phyloP scores from a whole-genome alignment of 1,140 invertebrate species.

The Maniola jurtina region DNA sequence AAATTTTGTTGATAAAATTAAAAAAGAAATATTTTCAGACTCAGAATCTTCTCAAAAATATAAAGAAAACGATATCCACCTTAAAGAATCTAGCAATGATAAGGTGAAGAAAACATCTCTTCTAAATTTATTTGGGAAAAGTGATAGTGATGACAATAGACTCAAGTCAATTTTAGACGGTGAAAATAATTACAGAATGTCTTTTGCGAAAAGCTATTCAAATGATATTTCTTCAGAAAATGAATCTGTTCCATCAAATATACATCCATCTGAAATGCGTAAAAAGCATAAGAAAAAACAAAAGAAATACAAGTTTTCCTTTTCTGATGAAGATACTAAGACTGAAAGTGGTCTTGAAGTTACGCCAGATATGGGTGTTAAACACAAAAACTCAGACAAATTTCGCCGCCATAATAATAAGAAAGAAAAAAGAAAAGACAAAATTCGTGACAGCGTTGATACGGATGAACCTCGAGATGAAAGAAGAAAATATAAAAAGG shows the following conservation, averaged over 20 bases:
- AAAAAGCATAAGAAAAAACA: slow-evolving; percentile 92
- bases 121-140: slow-evolving; percentile 68
- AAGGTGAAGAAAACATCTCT: slow-evolving; percentile 73
- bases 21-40: slow-evolving; percentile 72
- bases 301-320: slow-evolving; percentile 85
- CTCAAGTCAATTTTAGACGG: slow-evolving; percentile 51
- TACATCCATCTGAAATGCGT: slow-evolving; percentile 74
- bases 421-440: slow-evolving; percentile 86
- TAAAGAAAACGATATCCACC: slow-evolving; percentile 43
- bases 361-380: slow-evolving; percentile 45
- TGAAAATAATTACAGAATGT: slow-evolving; percentile 56
- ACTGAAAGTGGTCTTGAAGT: slow-evolving; percentile 46
- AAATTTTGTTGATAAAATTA: slow-evolving; percentile 52
- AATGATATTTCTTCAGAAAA: slow-evolving; percentile 80
- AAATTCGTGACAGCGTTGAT: slow-evolving; percentile 80
- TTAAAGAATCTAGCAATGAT: slow-evolving; percentile 57
- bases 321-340: slow-evolving; percentile 80
- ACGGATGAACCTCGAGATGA: slow-evolving; percentile 77
- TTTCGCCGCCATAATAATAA: slow-evolving; percentile 83
- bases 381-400: slow-evolving; percentile 77
- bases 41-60: slow-evolving; percentile 68
- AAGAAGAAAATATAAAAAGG: slow-evolving; percentile 81
- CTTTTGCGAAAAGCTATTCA: slow-evolving; percentile 45
- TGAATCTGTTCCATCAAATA: slow-evolving; percentile 66
- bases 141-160: slow-evolving; percentile 69